A percentile compares a stretch with the other conserved stretches of the same genome.
These are phyloP conservation scores for Notarius lentiginosus DNA, from an alignment of 2,113 vertebrate species.

Conservation along the genomic window DNA sequence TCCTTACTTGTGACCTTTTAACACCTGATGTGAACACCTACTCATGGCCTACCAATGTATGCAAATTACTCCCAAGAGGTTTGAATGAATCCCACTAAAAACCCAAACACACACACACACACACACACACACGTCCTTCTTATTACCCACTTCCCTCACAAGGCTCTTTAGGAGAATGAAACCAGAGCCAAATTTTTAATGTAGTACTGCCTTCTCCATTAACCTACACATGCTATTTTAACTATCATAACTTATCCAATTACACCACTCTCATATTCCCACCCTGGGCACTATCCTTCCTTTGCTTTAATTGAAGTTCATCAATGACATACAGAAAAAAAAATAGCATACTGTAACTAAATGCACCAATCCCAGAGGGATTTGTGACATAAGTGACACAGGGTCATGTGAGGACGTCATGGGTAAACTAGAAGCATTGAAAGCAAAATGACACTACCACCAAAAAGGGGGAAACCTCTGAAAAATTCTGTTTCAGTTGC, in stretches of 20 bases:
- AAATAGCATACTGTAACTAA: neutral
- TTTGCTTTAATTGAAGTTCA: neutral
- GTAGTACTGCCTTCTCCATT: slow-evolving; percentile 22
- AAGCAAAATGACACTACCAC: slow-evolving; percentile 25
- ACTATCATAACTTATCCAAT: slow-evolving; percentile 12
- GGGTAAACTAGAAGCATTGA: slow-evolving; percentile 2
- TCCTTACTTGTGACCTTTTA: neutral
- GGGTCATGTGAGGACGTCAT: slow-evolving; percentile 17
- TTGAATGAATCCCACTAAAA: neutral
- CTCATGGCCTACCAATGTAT: neutral
- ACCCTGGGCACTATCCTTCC: neutral
- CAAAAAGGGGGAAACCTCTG: slow-evolving; percentile 23
- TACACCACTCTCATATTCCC: neutral
- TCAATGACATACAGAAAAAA: neutral
- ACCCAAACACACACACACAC: neutral
- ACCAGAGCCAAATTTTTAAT: slow-evolving; percentile 5
- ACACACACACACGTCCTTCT: neutral
- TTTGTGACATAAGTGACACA: slow-evolving; percentile 21
- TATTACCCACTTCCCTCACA: neutral
- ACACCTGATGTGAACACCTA: neutral
- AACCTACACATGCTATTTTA: slow-evolving; percentile 31
- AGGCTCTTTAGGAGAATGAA: neutral
- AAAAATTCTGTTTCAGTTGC: slow-evolving; percentile 39
- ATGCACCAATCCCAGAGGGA: slow-evolving; percentile 38
- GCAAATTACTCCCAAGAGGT: neutral